These are phyloP conservation scores for Rhinopomastus cyanomelas DNA, from an alignment of 2,113 vertebrate species.

Conservation along the genomic window DNA sequence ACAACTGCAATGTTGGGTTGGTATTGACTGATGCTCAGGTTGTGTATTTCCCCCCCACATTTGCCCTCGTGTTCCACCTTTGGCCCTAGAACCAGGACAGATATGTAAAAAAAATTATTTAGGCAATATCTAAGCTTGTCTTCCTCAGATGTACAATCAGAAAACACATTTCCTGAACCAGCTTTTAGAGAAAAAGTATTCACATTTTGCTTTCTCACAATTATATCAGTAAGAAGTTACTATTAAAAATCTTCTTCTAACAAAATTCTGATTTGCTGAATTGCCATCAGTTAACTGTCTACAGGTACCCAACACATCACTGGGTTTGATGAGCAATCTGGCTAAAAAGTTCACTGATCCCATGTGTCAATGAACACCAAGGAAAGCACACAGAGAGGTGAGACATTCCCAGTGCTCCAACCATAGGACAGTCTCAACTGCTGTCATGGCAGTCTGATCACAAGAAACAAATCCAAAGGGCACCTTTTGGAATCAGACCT, in stretches of 20 bases:
- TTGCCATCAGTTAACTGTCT: background rate
- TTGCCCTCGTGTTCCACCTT: too few species aligned
- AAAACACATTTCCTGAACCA: background rate
- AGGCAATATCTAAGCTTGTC: background rate
- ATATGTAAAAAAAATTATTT: background rate
- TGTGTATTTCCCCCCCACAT: too few species aligned
- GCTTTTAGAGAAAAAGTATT: background rate
- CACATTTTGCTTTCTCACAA: background rate
- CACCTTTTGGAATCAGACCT: too few species aligned
- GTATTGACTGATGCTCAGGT: too few species aligned
- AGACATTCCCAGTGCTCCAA: too few species aligned
- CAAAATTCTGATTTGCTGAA: background rate
- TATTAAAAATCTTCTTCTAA: background rate
- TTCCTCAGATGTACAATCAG: background rate
- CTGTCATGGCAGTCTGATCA: too few species aligned
- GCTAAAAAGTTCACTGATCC: background rate
- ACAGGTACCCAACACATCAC: background rate
- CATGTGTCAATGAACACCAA: background rate
- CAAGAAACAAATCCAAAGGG: too few species aligned
- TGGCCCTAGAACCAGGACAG: too few species aligned
- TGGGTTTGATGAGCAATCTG: background rate
- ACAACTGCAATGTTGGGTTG: background rate
- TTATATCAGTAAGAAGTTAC: background rate
- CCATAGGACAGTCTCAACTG: too few species aligned
- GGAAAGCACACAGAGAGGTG: too few species aligned